phyloP scores from a whole-genome alignment of 2,888 invertebrate genomes.

The Didymodactylos carnosus region DNA sequence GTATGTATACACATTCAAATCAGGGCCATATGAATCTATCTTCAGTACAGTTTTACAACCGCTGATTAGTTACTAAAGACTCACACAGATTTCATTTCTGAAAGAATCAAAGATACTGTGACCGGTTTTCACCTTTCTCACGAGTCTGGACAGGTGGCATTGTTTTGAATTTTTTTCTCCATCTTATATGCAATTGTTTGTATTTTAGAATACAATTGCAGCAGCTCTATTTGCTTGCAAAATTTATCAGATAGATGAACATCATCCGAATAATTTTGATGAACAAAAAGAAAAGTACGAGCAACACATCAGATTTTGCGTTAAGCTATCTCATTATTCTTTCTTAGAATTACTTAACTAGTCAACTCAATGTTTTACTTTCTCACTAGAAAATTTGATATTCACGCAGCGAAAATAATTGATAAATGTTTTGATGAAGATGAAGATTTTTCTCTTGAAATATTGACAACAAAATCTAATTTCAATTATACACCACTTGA shows the following conservation, averaged over 20 bases:
- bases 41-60: too few species aligned
- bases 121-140: not conserved
- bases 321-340: not conserved
- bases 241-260: not conserved
- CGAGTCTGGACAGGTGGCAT: not conserved
- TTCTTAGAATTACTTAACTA: not conserved
- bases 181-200: not conserved
- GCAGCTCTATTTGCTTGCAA: not conserved
- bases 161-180: not conserved
- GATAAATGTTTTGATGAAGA: not conserved
- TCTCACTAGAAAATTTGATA: not conserved
- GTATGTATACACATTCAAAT: too few species aligned
- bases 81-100: too few species aligned
- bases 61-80: too few species aligned
- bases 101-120: too few species aligned
- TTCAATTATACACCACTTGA: not conserved
- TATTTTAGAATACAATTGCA: not conserved
- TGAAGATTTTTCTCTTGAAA: not conserved
- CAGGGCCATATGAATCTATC: too few species aligned
- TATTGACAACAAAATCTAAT: not conserved
- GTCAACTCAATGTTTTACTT: not conserved
- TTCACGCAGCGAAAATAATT: not conserved
- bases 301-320: too few species aligned
- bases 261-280: not conserved
- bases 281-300: not conserved